phyloP scores from a whole-genome alignment of 2,797 vertebrate genomes.

The Phataginus tricuspis region DNA sequence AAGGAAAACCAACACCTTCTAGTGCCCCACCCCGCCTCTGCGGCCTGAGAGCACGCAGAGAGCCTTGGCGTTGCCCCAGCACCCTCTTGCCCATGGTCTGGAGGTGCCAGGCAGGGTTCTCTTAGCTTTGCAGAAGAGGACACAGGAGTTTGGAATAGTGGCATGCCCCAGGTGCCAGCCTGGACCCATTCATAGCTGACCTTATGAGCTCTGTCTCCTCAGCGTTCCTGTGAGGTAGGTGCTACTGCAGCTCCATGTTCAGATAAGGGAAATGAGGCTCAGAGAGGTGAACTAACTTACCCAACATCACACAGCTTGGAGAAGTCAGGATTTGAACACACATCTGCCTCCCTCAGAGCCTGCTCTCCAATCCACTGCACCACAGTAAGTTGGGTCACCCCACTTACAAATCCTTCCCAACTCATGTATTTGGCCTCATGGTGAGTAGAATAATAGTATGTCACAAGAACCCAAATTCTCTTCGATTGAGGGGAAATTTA shows the following conservation, averaged over 20 bases:
- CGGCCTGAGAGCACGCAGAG: neutral
- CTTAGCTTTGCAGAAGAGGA: neutral
- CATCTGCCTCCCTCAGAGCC: neutral
- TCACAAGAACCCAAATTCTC: neutral
- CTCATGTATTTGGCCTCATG: too few relatives aligned
- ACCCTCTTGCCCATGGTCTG: neutral
- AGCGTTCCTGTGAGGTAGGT: neutral
- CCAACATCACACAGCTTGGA: neutral
- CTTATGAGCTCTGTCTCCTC: neutral
- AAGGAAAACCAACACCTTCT: neutral
- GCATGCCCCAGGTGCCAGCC: neutral
- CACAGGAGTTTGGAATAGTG: neutral
- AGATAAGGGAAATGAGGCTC: neutral
- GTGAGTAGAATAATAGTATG: neutral
- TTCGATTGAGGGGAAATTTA: neutral
- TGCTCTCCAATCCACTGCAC: neutral
- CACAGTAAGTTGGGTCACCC: rapidly evolving
- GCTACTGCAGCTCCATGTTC: too few relatives aligned
- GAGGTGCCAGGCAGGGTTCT: neutral
- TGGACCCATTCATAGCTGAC: neutral
- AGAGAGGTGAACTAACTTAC: neutral
- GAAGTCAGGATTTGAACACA: neutral
- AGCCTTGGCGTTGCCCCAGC: neutral
- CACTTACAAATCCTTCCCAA: neutral
- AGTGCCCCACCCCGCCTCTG: neutral